These are phyloP conservation scores for Speoplatyrhinus poulsoni DNA, from an alignment of 2,113 vertebrate species.

Conservation along the genomic window DNA sequence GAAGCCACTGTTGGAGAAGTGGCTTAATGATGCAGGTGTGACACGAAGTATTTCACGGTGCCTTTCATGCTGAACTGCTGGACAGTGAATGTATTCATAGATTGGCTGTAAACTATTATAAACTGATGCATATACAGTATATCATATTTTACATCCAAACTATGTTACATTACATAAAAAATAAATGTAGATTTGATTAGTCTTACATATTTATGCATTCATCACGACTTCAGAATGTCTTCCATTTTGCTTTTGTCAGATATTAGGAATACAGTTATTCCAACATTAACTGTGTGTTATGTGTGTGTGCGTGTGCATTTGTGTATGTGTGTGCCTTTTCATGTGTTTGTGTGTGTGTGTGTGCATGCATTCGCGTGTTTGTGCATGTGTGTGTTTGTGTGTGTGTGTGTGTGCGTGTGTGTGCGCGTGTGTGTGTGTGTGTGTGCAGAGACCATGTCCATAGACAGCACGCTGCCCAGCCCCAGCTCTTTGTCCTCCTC, in stretches of 20 bases:
- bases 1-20: conserved; percentile 92
- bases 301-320: conserved; percentile 3
- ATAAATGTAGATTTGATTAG: no score
- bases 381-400: conserved; percentile 10
- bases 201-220: no score
- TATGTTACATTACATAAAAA: no score
- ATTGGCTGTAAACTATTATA: no score
- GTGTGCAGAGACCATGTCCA: conserved; percentile 88
- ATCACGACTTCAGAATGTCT: no score
- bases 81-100: no score
- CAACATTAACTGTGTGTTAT: background rate
- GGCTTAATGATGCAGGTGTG: conserved; percentile 90
- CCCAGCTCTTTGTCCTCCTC: conserved; percentile 87
- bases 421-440: conserved; percentile 4
- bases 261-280: no score
- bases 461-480: conserved; percentile 88
- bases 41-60: background rate
- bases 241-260: no score
- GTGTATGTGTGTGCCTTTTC: background rate
- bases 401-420: conserved; percentile 14
- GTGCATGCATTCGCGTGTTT: no score
- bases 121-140: no score
- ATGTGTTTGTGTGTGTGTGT: background rate
- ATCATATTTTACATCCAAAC: no score
- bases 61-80: background rate